Evolutionary conservation across 2,797 vertebrate genomes (phyloP).

Genomic region (Staurois parvus): DNA sequence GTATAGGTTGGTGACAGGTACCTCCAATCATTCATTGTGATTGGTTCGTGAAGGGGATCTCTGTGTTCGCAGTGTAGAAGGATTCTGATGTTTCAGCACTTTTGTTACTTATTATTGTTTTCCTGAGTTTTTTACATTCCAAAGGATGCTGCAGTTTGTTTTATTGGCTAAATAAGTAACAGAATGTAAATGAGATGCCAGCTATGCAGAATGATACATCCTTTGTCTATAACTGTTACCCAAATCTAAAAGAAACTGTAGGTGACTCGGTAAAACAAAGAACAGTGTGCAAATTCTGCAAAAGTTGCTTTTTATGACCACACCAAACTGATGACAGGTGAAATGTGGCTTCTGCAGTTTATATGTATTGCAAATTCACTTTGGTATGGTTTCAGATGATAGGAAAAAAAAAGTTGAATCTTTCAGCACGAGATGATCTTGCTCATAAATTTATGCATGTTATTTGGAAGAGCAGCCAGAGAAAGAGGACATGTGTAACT

Average conservation of each 20-base stretch:
- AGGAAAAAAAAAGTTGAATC: not conserved
- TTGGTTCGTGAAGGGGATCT: not conserved
- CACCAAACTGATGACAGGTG: not conserved
- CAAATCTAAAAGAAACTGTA: too few relatives aligned
- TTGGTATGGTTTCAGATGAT: not conserved
- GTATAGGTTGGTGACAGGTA: not conserved
- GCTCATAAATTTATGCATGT: not conserved
- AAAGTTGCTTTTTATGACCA: not conserved
- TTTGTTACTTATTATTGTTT: not conserved
- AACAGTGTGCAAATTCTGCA: too few relatives aligned
- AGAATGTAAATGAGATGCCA: not conserved
- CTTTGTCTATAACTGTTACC: too few relatives aligned
- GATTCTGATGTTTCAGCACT: not conserved
- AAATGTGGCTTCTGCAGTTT: not conserved
- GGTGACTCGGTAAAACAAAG: too few relatives aligned
- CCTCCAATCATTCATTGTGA: not conserved
- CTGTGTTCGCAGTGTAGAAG: too few relatives aligned
- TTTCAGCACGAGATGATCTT: constrained; percentile 2
- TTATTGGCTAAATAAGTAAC: not conserved
- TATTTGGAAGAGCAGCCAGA: not conserved
- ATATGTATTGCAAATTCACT: not conserved
- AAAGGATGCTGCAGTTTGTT: not conserved
- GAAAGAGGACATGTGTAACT: not conserved
- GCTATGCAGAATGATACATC: too few relatives aligned
- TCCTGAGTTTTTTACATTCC: not conserved